A percentile compares a stretch with the other conserved stretches of the same genome.
phyloP scores from a whole-genome alignment of 2,797 vertebrate species.

The Syngnathus rostellatus region DNA sequence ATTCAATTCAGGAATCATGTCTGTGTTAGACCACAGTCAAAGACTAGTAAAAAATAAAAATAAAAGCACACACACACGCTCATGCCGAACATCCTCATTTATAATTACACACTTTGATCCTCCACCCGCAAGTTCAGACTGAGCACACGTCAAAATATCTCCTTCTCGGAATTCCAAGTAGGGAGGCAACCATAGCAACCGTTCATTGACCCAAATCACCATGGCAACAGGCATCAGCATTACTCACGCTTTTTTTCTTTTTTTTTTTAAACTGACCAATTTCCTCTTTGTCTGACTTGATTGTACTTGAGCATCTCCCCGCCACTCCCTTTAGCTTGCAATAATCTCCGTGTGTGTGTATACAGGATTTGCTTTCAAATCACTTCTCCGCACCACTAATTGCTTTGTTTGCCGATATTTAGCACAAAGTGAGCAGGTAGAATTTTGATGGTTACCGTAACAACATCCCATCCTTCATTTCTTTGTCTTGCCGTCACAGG shows the following conservation, averaged over 20 bases:
- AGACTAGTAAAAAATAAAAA: background rate
- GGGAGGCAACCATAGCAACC: constrained; percentile 57
- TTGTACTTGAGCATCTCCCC: constrained; percentile 22
- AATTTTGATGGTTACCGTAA: constrained; percentile 27
- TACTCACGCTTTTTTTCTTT: constrained; percentile 34
- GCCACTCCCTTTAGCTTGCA: constrained; percentile 3
- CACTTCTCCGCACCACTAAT: background rate
- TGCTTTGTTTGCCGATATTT: constrained; percentile 3
- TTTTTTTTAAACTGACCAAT: constrained; percentile 49
- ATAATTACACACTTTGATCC: constrained; percentile 5
- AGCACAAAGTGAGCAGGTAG: constrained; percentile 26
- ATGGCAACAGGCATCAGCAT: constrained; percentile 61
- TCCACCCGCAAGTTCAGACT: constrained; percentile 22
- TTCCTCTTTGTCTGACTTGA: constrained; percentile 58
- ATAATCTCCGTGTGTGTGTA: background rate
- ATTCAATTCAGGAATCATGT: no score
- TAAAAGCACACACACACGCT: background rate
- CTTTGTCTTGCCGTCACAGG: constrained; percentile 39
- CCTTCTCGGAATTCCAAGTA: constrained; percentile 52
- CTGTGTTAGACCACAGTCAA: no score
- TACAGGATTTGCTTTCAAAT: background rate
- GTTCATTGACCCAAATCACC: constrained; percentile 60
- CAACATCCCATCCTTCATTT: constrained; percentile 29
- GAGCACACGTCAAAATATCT: constrained; percentile 18
- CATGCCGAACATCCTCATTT: constrained; percentile 3